Evolutionary conservation across 2,888 invertebrate genomes (phyloP).

Genomic region (Mythimna impura): DNA sequence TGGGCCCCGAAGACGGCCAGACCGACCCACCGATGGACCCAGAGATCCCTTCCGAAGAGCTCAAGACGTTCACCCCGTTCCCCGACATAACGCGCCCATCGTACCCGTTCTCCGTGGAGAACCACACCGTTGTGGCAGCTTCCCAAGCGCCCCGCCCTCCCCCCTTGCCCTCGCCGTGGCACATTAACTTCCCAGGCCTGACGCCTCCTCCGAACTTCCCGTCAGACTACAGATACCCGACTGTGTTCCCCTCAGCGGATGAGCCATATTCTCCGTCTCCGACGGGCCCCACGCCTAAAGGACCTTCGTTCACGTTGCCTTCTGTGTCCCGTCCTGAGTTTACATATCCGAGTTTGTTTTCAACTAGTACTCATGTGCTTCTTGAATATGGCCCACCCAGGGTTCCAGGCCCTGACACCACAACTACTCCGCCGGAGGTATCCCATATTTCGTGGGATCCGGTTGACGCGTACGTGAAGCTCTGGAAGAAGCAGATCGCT

Average conservation of each 20-base stretch:
- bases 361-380: neutral
- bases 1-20: neutral
- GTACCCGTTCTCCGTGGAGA: neutral
- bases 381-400: too few relatives aligned
- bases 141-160: too few relatives aligned
- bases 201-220: constrained; percentile 7
- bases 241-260: neutral
- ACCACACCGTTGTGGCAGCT: neutral
- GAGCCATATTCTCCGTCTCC: neutral
- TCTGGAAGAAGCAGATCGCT: neutral
- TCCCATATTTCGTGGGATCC: too few relatives aligned
- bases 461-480: neutral
- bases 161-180: neutral
- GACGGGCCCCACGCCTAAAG: constrained; percentile 4
- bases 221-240: neutral
- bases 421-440: too few relatives aligned
- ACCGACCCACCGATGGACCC: neutral
- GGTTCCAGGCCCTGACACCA: neutral
- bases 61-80: neutral
- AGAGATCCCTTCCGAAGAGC: neutral
- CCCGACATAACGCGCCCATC: neutral
- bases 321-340: neutral
- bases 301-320: neutral
- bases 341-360: too few relatives aligned
- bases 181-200: neutral